Conservation (phyloP, 2,888 invertebrate species). For the Apotomis capreana region DNA sequence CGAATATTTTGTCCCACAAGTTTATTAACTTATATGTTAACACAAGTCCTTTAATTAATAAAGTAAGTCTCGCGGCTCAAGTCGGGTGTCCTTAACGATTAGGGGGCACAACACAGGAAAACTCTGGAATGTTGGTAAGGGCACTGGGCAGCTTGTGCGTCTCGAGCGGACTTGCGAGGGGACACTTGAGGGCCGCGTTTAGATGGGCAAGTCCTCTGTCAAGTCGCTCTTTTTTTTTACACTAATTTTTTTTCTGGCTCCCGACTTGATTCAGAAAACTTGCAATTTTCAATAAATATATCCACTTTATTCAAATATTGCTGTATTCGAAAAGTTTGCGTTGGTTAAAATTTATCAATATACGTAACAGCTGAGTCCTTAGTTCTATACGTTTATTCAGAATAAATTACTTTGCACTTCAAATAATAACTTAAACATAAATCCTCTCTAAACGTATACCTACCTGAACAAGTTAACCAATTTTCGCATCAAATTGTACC, state of each 20-base stretch:
- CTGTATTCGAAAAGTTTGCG: no score
- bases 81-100: constrained; percentile 13
- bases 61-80: not conserved
- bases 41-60: constrained; percentile 2
- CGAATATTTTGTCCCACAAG: not conserved
- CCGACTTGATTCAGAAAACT: no score
- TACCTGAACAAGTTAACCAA: not conserved
- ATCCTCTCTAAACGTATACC: no score
- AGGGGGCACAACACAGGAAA: not conserved
- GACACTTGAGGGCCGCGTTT: constrained; percentile 11
- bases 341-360: no score
- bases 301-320: no score
- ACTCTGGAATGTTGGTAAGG: constrained; percentile 28
- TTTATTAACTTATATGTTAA: not conserved
- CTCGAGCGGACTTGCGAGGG: constrained; percentile 21
- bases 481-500: not conserved
- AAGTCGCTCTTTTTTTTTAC: no score
- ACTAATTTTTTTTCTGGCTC: no score
- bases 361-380: no score
- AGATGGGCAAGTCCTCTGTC: not conserved
- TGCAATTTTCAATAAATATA: no score
- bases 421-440: not conserved
- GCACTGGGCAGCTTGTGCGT: constrained; percentile 19
- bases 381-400: no score
- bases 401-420: not conserved